phyloP scores from a whole-genome alignment of 2,888 invertebrate genomes.

The Drosophila paramelanica region DNA sequence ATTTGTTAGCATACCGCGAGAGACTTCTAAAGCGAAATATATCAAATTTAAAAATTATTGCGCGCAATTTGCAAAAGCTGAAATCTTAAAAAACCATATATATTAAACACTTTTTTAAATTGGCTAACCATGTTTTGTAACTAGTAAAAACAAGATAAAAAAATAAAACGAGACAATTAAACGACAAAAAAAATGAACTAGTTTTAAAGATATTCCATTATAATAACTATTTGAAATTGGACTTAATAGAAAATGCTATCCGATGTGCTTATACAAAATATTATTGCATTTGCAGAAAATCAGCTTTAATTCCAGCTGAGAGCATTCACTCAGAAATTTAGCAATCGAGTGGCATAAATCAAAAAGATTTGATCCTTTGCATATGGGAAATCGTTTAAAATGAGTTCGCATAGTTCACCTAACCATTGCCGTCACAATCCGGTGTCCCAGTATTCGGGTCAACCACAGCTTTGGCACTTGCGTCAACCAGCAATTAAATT shows the following conservation, averaged over 20 bases:
- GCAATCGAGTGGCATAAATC: conserved; percentile 51
- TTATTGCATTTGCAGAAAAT: conserved; percentile 43
- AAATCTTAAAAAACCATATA: too few relatives aligned
- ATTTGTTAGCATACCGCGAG: conserved; percentile 6
- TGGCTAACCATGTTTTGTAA: too few relatives aligned
- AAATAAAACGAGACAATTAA: too few relatives aligned
- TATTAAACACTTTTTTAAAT: too few relatives aligned
- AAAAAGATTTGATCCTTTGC: conserved; percentile 42
- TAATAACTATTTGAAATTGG: too few relatives aligned
- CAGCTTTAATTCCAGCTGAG: conserved; percentile 16
- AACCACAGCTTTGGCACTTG: conserved; percentile 19
- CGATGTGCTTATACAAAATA: background rate
- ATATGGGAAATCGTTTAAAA: conserved; percentile 26
- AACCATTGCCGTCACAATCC: conserved; percentile 10
- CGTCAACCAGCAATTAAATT: conserved; percentile 66
- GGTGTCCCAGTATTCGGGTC: background rate
- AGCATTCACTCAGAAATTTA: conserved; percentile 18
- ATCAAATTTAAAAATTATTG: conserved; percentile 11
- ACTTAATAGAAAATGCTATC: background rate
- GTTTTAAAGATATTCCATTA: too few relatives aligned
- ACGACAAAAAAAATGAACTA: too few relatives aligned
- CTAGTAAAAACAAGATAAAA: too few relatives aligned
- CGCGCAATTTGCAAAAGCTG: background rate
- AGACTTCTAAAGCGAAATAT: background rate
- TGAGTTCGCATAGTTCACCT: conserved; percentile 38